These are phyloP conservation scores for Pollimyrus isidori DNA, from an alignment of 2,113 vertebrate species.

Conservation along the genomic window DNA sequence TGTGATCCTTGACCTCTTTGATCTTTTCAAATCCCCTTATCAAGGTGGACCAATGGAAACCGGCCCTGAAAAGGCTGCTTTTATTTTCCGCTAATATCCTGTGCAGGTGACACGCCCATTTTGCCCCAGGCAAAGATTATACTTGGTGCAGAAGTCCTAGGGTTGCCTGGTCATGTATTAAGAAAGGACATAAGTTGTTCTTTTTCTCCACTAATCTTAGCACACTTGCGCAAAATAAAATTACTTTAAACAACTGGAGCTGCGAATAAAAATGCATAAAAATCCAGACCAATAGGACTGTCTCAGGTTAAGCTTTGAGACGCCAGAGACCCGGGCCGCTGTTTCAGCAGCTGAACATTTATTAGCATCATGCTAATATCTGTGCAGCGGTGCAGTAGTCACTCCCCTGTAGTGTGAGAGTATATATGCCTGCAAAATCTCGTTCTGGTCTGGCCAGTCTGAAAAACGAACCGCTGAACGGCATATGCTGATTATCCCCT, in stretches of 20 bases:
- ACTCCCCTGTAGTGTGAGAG: neutral
- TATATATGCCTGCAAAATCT: neutral
- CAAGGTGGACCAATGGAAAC: neutral
- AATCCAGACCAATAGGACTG: no score
- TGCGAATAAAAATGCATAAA: neutral
- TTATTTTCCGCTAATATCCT: slow-evolving; percentile 13
- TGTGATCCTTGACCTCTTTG: slow-evolving; percentile 8
- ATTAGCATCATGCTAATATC: neutral
- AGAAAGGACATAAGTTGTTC: neutral
- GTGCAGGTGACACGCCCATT: neutral
- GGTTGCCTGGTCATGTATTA: neutral
- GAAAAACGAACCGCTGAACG: neutral
- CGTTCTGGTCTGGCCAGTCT: neutral
- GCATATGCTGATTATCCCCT: neutral
- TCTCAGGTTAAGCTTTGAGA: neutral
- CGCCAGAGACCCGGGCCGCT: neutral
- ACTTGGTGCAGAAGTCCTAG: neutral
- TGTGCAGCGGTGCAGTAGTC: neutral
- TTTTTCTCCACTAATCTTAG: neutral
- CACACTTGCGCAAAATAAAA: neutral
- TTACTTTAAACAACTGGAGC: neutral
- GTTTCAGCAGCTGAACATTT: neutral
- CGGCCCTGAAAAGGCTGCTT: neutral
- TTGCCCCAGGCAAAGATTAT: slow-evolving; percentile 3
- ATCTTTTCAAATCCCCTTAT: neutral